A percentile compares a stretch with the other conserved stretches of the same genome.
Evolutionary conservation across 2,113 vertebrate species (phyloP).

Genomic region (human (Homo sapiens)): GRCh38 chr2:121038501-121039000

Average conservation of each 20-base stretch:
- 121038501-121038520: too few species aligned
- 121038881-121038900: not conserved
- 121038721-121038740: not conserved
- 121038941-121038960: fast-evolving
- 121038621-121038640: too few species aligned
- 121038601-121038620: too few species aligned
- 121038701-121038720: not conserved
- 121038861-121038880: not conserved
- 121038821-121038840: not conserved
- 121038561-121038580: not conserved
- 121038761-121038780: not conserved
- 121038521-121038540: too few species aligned
- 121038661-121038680: not conserved
- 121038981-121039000: not conserved
- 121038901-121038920: not conserved
- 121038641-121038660: not conserved
- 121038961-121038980: not conserved
- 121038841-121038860: not conserved
- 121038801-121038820: not conserved
- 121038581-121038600: too few species aligned
- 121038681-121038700: too few species aligned
- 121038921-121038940: too few species aligned
- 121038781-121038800: too few species aligned
- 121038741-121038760: not conserved
- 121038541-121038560: not conserved